Conservation (phyloP, 2,888 invertebrate species). For the Eupithecia subumbrata region DNA sequence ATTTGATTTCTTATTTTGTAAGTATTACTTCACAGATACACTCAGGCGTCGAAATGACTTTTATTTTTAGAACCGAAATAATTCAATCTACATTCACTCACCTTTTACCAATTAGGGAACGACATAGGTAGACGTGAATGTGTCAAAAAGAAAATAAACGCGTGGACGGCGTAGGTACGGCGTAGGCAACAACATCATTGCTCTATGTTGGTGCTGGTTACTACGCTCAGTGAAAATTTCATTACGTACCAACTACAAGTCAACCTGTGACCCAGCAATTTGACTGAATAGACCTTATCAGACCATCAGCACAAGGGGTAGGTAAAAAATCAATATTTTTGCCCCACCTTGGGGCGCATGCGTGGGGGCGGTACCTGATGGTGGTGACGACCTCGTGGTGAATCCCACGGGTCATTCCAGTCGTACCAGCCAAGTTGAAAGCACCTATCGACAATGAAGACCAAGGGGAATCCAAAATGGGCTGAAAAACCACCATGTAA, state of each 20-base stretch:
- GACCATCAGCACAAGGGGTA: conserved; percentile 71
- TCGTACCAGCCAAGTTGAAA: conserved; percentile 54
- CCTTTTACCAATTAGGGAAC: too few species aligned
- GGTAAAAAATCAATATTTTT: conserved; percentile 76
- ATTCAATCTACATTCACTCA: too few species aligned
- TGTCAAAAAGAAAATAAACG: too few species aligned
- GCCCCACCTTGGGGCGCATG: conserved; percentile 78
- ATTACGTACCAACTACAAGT: background rate
- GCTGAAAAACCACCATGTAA: conserved; percentile 53
- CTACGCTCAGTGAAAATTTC: conserved; percentile 10
- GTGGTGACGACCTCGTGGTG: conserved; percentile 59
- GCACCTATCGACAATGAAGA: conserved; percentile 46
- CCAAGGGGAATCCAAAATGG: conserved; percentile 26
- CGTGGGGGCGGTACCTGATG: conserved; percentile 71
- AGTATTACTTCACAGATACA: too few species aligned
- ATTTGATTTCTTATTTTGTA: too few species aligned
- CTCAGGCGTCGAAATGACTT: too few species aligned
- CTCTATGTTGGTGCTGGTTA: background rate
- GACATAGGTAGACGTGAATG: too few species aligned
- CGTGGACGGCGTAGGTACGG: too few species aligned
- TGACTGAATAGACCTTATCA: conserved; percentile 78
- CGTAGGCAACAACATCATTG: background rate
- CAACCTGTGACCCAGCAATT: conserved; percentile 59
- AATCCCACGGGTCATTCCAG: conserved; percentile 66
- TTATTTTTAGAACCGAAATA: too few species aligned